Evolutionary conservation across 2,797 vertebrate species (phyloP), one percentile per base, ranked within the genome.

Genomic region (Enoplosus armatus): DNA sequence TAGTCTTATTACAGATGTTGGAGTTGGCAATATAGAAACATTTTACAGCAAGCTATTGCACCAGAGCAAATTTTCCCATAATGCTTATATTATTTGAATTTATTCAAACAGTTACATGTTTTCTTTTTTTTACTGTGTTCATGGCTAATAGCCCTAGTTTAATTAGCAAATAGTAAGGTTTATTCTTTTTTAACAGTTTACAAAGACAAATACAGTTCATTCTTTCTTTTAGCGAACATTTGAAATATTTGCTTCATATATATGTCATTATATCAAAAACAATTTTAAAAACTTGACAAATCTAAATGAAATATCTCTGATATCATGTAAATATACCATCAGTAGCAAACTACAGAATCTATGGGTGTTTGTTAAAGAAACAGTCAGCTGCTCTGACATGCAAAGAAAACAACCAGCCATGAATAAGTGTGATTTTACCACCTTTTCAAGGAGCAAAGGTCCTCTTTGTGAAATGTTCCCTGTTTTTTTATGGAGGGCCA

Each of bases 391-490:
- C 33, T 72, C 37, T 83, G 29, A 24, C 56, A 31, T 39, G 22
- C 54, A 56, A 37, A 65, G 64, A 72, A 80, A 77, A 85, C 74
- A 74, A 27, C 12, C 77, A 26, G 54, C 43, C n/a, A 7, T 55
- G 66, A 87, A 68, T 62, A 64, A 45, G 58, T 76, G 72, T 61
- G 60, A 82, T 12, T 84, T 84, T 63, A 75, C 70, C 29, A 26
- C 61, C 59, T 70, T 77, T 73, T 67, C n/a, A 7, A 31, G 55
- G 77, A 78, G 79, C 72, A 81, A 87, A 80, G 78, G 67, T 85
- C 63, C 4, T 87, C 81, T 85, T 80, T 88, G 73, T 90, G 24
- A 39, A 83, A 65, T 1, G 12, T 41, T 68, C 54, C 22, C 29
- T 31, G 58, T 43, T 14, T 62, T 72, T 61, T 75, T 62, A 39